These are phyloP conservation scores for Lepidocyrtinus sp. DNA, from an alignment of 2,888 invertebrate species.

Conservation along the genomic window DNA sequence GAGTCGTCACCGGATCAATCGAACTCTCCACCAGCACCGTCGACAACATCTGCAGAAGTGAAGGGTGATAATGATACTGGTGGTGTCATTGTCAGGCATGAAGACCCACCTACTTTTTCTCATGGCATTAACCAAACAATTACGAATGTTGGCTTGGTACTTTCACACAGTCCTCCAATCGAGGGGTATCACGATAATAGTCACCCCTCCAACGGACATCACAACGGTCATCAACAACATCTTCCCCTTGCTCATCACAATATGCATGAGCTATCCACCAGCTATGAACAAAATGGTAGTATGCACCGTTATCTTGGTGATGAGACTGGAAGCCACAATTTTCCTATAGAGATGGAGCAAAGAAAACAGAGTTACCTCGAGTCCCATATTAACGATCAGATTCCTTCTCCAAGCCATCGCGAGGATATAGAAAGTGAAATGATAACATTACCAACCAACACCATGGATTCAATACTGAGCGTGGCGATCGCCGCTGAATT, in stretches of 20 bases:
- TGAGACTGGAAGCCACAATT: background rate
- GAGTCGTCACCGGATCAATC: constrained; percentile 58
- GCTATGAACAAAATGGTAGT: background rate
- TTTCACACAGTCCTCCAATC: background rate
- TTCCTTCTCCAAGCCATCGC: too few relatives aligned
- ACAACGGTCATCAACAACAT: background rate
- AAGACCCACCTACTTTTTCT: background rate
- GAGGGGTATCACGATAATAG: background rate
- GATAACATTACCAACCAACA: constrained; percentile 70
- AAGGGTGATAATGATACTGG: background rate
- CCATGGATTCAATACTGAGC: constrained; percentile 87
- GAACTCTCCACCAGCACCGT: constrained; percentile 5
- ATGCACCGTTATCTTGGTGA: background rate
- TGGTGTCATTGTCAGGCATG: background rate
- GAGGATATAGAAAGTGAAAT: background rate
- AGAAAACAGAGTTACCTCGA: background rate
- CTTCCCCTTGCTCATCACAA: background rate
- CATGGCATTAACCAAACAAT: too few relatives aligned
- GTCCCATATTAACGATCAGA: too few relatives aligned
- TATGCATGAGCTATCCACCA: too few relatives aligned
- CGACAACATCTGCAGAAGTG: background rate
- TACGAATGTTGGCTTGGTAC: background rate
- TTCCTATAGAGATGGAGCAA: background rate
- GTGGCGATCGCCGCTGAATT: constrained; percentile 90
- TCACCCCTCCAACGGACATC: background rate